Percentiles rank a stretch among this genome's conserved stretches.
phyloP scores from a whole-genome alignment of 2,113 vertebrate genomes.

The Aldabrachelys gigantea region DNA sequence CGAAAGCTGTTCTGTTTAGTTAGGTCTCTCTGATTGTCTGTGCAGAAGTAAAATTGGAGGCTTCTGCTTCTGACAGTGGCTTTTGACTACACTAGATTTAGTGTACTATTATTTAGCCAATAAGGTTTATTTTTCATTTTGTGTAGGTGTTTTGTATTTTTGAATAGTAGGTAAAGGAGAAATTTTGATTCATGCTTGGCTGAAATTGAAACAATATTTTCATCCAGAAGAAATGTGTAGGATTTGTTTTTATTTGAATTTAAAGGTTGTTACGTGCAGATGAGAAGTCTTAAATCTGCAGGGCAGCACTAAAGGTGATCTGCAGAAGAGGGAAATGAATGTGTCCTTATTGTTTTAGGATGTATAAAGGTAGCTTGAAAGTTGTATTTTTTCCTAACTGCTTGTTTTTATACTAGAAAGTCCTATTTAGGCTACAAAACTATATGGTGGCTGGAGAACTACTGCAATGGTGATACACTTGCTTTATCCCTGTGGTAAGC shows the following conservation, averaged over 20 bases:
- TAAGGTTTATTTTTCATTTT: background rate
- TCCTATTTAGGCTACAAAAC: background rate
- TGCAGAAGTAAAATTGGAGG: background rate
- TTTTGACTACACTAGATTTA: background rate
- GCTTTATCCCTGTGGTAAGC: accelerated
- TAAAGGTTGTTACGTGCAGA: background rate
- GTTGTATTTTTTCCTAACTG: background rate
- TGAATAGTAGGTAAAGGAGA: background rate
- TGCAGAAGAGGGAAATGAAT: background rate
- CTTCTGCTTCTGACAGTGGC: background rate
- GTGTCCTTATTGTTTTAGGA: background rate
- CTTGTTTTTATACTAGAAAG: too few species aligned
- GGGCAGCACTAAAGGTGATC: background rate
- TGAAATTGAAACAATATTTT: background rate
- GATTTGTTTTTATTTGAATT: background rate
- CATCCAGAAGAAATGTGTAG: background rate
- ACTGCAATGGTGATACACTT: accelerated
- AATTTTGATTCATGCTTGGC: background rate
- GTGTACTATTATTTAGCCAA: background rate
- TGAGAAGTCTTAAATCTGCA: background rate
- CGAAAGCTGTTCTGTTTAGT: background rate
- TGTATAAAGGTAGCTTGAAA: background rate
- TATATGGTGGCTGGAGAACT: background rate
- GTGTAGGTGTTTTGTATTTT: background rate
- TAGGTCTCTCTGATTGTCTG: background rate